Evolutionary conservation across 2,113 vertebrate species (phyloP).

Genomic region (Fregata magnificens): DNA sequence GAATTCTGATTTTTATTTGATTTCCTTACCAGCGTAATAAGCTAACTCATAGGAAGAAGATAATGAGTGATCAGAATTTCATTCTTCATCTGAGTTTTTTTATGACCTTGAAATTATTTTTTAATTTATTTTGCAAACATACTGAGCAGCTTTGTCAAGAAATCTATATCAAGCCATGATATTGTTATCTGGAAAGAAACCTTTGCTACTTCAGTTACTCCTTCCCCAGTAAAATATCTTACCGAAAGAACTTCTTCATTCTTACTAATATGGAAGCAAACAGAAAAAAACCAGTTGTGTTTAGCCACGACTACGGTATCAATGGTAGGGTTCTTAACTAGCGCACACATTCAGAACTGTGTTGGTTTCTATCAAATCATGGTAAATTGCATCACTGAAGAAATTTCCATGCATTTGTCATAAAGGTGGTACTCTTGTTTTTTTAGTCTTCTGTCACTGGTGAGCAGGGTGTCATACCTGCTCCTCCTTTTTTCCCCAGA

Average conservation of each 20-base stretch:
- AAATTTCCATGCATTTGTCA: not conserved
- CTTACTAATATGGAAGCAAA: not conserved
- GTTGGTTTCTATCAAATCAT: not conserved
- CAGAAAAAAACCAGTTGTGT: not conserved
- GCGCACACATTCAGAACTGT: not conserved
- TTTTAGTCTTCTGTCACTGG: not conserved
- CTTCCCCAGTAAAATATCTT: not conserved
- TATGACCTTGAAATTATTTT: not conserved
- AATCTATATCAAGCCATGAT: not conserved
- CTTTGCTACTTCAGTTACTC: not conserved
- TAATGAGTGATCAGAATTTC: not conserved
- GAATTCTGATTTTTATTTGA: not conserved
- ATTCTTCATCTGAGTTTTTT: not conserved
- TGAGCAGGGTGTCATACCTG: not conserved
- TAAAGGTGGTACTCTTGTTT: not conserved
- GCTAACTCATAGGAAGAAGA: not conserved
- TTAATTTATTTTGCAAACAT: not conserved
- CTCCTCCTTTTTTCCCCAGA: not conserved
- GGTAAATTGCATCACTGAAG: not conserved
- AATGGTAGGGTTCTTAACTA: not conserved
- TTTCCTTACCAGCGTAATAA: not conserved
- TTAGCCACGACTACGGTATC: not conserved
- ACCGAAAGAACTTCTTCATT: not conserved
- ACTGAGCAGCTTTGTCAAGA: not conserved
- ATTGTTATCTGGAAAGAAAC: not conserved